A percentile compares a stretch with the other conserved stretches of the same genome.
Conservation (phyloP, 2,113 vertebrate genomes). For the Oryzias celebensis region DNA sequence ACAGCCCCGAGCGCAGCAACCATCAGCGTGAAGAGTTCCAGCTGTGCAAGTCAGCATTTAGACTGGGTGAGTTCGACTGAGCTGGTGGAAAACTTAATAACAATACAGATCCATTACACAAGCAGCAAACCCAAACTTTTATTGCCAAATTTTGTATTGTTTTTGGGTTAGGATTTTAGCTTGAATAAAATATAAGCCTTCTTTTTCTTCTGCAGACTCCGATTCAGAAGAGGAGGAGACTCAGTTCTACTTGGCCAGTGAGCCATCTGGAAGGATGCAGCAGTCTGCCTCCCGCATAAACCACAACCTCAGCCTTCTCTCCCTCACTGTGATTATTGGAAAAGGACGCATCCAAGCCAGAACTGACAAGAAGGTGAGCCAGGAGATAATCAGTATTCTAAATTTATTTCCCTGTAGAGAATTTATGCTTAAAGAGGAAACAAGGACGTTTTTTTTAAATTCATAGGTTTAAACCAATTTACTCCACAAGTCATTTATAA, state of each 20-base stretch:
- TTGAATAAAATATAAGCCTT: neutral
- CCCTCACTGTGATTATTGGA: slow-evolving; percentile 80
- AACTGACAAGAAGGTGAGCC: slow-evolving; percentile 84
- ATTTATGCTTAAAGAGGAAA: neutral
- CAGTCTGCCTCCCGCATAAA: slow-evolving; percentile 50
- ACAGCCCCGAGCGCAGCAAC: slow-evolving; percentile 43
- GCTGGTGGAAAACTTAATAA: slow-evolving; percentile 12
- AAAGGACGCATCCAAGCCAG: slow-evolving; percentile 84
- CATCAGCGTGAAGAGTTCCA: slow-evolving; percentile 77
- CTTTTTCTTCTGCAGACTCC: slow-evolving; percentile 73
- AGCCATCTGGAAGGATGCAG: slow-evolving; percentile 50
- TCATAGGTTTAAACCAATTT: neutral
- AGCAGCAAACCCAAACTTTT: neutral
- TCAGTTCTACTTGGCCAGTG: slow-evolving; percentile 77
- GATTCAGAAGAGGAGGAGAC: slow-evolving; percentile 89
- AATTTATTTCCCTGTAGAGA: neutral
- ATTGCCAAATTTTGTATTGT: slow-evolving; percentile 6
- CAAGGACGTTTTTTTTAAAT: neutral
- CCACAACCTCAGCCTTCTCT: slow-evolving; percentile 81
- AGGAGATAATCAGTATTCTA: neutral
- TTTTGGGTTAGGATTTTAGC: slow-evolving; percentile 9
- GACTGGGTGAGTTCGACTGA: slow-evolving; percentile 76
- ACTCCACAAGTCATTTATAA: neutral
- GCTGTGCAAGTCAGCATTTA: slow-evolving; percentile 91
- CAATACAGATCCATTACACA: neutral